phyloP scores from a whole-genome alignment of 2,113 vertebrate genomes.

The Athene noctua region DNA sequence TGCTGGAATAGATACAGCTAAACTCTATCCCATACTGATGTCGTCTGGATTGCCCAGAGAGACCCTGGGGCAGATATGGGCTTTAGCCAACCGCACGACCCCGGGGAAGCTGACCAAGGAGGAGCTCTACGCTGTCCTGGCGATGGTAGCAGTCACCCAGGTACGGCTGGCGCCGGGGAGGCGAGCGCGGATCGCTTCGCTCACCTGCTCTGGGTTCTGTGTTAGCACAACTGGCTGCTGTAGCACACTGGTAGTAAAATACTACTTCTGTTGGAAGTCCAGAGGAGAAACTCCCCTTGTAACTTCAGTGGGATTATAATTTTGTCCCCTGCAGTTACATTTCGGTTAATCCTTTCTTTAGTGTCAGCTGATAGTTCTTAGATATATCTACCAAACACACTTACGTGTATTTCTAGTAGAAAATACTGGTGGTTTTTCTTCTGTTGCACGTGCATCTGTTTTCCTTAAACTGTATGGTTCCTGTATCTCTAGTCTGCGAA shows the following conservation, averaged over 20 bases:
- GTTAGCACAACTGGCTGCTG: not conserved
- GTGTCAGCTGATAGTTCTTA: not conserved
- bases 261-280: not conserved
- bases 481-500: not conserved
- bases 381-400: not conserved
- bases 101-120: slow-evolving; percentile 97
- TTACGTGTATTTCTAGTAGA: not conserved
- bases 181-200: not conserved
- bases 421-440: not conserved
- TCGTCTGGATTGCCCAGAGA: slow-evolving; percentile 96
- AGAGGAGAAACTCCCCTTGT: not conserved
- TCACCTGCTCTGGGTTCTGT: fast-evolving
- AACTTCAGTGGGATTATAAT: not conserved
- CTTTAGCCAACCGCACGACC: slow-evolving; percentile 92
- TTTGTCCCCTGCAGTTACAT: not conserved
- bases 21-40: slow-evolving; percentile 97
- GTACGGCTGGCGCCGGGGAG: slow-evolving; percentile 57
- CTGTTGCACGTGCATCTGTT: not conserved
- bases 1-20: slow-evolving; percentile 93
- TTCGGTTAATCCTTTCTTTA: not conserved
- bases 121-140: slow-evolving; percentile 92
- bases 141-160: slow-evolving; percentile 93
- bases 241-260: not conserved
- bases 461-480: not conserved
- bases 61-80: slow-evolving; percentile 97